Base-by-base conservation (phyloP, 2,113 vertebrate genomes). In the Microcebus murinus region DNA sequence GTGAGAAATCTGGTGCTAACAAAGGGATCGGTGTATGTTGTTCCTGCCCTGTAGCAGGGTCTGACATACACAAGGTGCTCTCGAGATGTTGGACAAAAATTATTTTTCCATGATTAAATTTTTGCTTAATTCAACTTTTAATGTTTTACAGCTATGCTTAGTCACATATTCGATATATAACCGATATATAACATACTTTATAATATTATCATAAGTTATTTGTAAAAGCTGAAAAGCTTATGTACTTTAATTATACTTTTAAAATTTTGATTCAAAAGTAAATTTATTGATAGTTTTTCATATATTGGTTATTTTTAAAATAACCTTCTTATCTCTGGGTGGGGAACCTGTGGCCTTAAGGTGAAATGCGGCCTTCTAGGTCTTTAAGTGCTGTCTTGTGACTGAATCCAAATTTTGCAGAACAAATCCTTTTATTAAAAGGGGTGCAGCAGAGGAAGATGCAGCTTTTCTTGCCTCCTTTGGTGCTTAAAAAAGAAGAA, bases 11-110 rank as follows among this genome's bases (percentile, higher is more conserved):
- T 9, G 4, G 34, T 17, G 31, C 34, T 86, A 11, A 11, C 67
- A 8, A 14, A 74, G 36, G 29, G 61, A 45, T 25, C 2, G 1
- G 15, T 5, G 1, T 13, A 2, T 23, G 8, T 36, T 57, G 3
- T 57, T 42, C 34, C 42, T 57, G 67, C 4, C 59, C 9, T 18
- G 1, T 20, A 4, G 39, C 34, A 8, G 31, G 20, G 14, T 57
- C 20, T 21, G 5, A 50, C 36, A 3, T 27, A 8, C 1, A 3
- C 17, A 4, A 36, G 55, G 31, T 9, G 3, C 34, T 61, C 11
- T 68, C n/a, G 87, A 73, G 48, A 42, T 25, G 18, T 18, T 71
- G 27, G 45, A 21, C 12, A 63, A 57, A 68, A 21, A 34, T 20
- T 3, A 8, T 20, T 42, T 81, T 92, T 52, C 57, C 68, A 2